A percentile compares a stretch with the other conserved stretches of the same genome.
Conservation (phyloP, 2,797 vertebrate species). For the Brachymystax lenok region DNA sequence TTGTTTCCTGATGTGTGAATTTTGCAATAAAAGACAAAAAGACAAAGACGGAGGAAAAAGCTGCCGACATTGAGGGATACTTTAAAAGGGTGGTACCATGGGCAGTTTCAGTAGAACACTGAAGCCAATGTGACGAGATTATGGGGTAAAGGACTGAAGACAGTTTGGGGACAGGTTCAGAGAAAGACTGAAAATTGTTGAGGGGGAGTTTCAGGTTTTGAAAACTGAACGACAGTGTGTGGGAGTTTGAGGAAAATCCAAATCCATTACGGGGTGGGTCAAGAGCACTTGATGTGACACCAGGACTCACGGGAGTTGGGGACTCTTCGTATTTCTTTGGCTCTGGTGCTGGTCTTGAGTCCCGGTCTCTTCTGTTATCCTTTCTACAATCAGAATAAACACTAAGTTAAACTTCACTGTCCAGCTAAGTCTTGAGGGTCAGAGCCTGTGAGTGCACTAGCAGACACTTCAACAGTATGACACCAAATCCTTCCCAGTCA, state of each 20-base stretch:
- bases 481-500: not conserved
- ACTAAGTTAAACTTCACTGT: constrained; percentile 43
- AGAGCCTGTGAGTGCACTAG: constrained; percentile 12
- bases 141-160: not conserved
- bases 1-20: not conserved
- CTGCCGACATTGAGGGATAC: not conserved
- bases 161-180: not conserved
- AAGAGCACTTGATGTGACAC: constrained; percentile 35
- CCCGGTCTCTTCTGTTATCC: constrained; percentile 85
- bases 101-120: not conserved
- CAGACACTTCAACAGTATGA: constrained; percentile 13
- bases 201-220: not conserved
- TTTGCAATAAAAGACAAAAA: not conserved
- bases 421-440: constrained; percentile 24
- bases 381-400: constrained; percentile 80
- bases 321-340: constrained; percentile 91
- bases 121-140: not conserved
- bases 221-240: not conserved
- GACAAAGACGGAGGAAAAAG: not conserved
- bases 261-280: constrained; percentile 9
- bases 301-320: constrained; percentile 85
- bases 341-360: constrained; percentile 87
- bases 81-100: not conserved
- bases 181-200: not conserved
- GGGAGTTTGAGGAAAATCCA: constrained; percentile 3